These are phyloP conservation scores for Tillus elongatus DNA, from an alignment of 2,888 invertebrate species.

Conservation along the genomic window DNA sequence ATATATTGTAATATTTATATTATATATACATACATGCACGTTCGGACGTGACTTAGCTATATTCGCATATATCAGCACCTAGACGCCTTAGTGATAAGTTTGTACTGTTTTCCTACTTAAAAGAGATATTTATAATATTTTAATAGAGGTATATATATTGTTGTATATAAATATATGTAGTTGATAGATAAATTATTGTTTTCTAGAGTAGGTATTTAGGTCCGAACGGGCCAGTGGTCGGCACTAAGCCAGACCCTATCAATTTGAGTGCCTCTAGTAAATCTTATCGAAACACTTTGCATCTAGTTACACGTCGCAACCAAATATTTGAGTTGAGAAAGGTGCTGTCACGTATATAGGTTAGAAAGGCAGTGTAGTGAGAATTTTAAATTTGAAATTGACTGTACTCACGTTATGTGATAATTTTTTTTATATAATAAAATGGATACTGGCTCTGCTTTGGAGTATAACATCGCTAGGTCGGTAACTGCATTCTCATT, in stretches of 20 bases:
- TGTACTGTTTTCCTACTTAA: slow-evolving; percentile 54
- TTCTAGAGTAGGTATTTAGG: slow-evolving; percentile 7
- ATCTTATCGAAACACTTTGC: slow-evolving; percentile 15
- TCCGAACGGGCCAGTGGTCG: slow-evolving; percentile 24
- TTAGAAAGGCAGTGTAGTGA: slow-evolving; percentile 3
- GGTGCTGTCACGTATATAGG: slow-evolving; percentile 2
- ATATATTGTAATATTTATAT: slow-evolving; percentile 28
- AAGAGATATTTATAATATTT: slow-evolving; percentile 54
- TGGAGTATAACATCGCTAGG: too few relatives aligned
- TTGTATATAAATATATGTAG: slow-evolving; percentile 35
- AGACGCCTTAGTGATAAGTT: slow-evolving; percentile 46
- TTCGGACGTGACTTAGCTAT: slow-evolving; percentile 7
- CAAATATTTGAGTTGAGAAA: not conserved
- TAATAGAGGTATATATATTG: slow-evolving; percentile 42
- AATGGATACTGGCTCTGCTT: slow-evolving; percentile 7
- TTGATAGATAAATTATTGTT: slow-evolving; percentile 27
- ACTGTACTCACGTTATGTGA: too few relatives aligned
- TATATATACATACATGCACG: slow-evolving; percentile 16
- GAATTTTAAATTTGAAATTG: not conserved
- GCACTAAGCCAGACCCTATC: slow-evolving; percentile 50
- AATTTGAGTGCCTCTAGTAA: slow-evolving; percentile 57
- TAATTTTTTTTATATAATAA: not conserved
- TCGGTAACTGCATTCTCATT: too few relatives aligned
- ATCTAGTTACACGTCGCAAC: not conserved
- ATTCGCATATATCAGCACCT: slow-evolving; percentile 35